Conservation (phyloP, 2,888 invertebrate species). For the Cerastis rubricosa region DNA sequence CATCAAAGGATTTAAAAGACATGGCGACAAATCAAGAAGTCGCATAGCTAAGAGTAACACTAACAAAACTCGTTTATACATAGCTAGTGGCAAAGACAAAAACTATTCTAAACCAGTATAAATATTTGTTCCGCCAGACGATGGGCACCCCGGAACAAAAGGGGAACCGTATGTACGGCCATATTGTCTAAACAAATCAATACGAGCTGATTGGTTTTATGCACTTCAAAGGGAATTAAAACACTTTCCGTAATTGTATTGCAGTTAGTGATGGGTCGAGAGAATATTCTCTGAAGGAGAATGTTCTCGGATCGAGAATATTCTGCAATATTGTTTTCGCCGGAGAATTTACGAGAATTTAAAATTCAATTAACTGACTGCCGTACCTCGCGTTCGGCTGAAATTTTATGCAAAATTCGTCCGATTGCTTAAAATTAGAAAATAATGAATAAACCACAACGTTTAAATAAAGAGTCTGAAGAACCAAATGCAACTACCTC, state of each 20-base stretch:
- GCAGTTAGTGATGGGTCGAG: too few species aligned
- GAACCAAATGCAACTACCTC: too few species aligned
- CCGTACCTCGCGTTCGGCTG: too few species aligned
- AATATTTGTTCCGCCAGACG: slow-evolving; percentile 51
- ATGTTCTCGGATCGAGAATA: too few species aligned
- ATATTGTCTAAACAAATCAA: slow-evolving; percentile 49
- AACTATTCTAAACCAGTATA: slow-evolving; percentile 20
- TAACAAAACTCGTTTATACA: neutral
- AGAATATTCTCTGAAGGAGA: too few species aligned
- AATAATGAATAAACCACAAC: too few species aligned
- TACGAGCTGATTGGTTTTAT: slow-evolving; percentile 25
- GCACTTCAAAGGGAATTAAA: slow-evolving; percentile 30
- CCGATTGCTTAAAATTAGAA: too few species aligned
- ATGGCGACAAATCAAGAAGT: slow-evolving; percentile 1
- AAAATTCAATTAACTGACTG: too few species aligned
- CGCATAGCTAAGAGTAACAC: neutral
- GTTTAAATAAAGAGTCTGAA: too few species aligned
- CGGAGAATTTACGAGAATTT: too few species aligned
- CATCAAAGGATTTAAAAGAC: neutral
- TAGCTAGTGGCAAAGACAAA: slow-evolving; percentile 13
- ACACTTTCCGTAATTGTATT: slow-evolving; percentile 25
- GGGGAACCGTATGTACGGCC: slow-evolving; percentile 20
- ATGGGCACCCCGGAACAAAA: slow-evolving; percentile 17
- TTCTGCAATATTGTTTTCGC: too few species aligned
- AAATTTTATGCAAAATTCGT: too few species aligned